Conservation (phyloP, 2,888 invertebrate species). For the Drosophila macrospina region DNA sequence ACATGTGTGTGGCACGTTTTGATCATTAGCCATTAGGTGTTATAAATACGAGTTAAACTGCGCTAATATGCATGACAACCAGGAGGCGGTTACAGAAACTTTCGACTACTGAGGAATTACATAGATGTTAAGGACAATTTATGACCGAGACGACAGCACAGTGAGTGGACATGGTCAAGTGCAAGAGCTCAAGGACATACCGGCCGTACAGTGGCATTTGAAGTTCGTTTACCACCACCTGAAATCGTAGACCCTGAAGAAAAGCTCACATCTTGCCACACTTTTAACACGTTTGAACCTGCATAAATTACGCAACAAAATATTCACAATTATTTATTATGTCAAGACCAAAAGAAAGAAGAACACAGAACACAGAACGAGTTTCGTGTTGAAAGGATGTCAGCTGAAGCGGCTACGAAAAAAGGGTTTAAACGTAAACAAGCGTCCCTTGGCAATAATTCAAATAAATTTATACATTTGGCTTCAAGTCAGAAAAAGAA, state of each 20-base stretch:
- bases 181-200: slow-evolving; percentile 41
- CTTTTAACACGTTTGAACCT: slow-evolving; percentile 37
- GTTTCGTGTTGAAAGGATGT: slow-evolving; percentile 60
- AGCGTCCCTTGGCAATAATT: slow-evolving; percentile 54
- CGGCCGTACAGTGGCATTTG: neutral
- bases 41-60: slow-evolving; percentile 76
- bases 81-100: slow-evolving; percentile 5
- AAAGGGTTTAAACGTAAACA: slow-evolving; percentile 60
- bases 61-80: slow-evolving; percentile 57
- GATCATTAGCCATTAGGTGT: slow-evolving; percentile 75
- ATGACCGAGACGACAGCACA: slow-evolving; percentile 49
- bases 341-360: slow-evolving; percentile 36
- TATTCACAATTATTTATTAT: slow-evolving; percentile 68
- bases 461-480: slow-evolving; percentile 67
- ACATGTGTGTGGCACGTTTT: slow-evolving; percentile 71
- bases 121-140: slow-evolving; percentile 68
- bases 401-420: slow-evolving; percentile 29
- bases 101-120: slow-evolving; percentile 14
- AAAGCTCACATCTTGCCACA: slow-evolving; percentile 12
- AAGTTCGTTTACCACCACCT: neutral
- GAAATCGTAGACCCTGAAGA: neutral
- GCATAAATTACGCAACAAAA: slow-evolving; percentile 65
- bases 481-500: slow-evolving; percentile 15
- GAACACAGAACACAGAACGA: slow-evolving; percentile 25
- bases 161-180: slow-evolving; percentile 52